A percentile compares a stretch with the other conserved stretches of the same genome.
These are phyloP conservation scores for Pyrocoelia pectoralis DNA, from an alignment of 2,888 invertebrate genomes.

Conservation along the genomic window DNA sequence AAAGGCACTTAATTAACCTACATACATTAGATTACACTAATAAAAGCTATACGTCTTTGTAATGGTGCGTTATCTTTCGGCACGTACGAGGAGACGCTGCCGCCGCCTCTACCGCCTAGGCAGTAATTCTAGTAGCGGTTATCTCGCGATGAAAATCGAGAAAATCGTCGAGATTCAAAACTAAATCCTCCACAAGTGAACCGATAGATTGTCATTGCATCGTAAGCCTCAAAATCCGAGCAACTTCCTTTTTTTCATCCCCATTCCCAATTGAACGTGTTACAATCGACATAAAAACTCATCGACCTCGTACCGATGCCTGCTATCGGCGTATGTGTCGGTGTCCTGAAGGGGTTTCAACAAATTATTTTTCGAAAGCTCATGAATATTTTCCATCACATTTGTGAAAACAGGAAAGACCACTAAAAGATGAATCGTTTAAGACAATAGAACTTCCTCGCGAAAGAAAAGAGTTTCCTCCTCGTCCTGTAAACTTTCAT, in stretches of 20 bases:
- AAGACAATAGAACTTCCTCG: constrained; percentile 24
- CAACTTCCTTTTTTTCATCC: constrained; percentile 42
- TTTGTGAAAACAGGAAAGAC: constrained; percentile 6
- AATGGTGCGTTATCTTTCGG: constrained; percentile 30
- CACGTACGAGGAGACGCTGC: constrained; percentile 28
- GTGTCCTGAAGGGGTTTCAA: background rate
- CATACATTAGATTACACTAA: constrained; percentile 30
- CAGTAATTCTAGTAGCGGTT: constrained; percentile 28
- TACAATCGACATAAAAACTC: constrained; percentile 15
- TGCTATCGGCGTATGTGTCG: background rate
- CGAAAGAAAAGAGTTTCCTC: constrained; percentile 20
- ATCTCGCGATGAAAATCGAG: constrained; percentile 45
- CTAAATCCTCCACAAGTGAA: constrained; percentile 52
- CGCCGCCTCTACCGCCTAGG: background rate
- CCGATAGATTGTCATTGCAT: constrained; percentile 54
- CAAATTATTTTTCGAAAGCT: constrained; percentile 8
- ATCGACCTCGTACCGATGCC: background rate
- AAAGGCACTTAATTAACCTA: constrained; percentile 34
- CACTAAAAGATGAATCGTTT: constrained; percentile 21
- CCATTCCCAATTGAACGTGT: constrained; percentile 27
- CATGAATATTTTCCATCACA: constrained; percentile 11
- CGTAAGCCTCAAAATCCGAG: constrained; percentile 47
- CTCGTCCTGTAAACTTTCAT: constrained; percentile 20
- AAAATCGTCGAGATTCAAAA: constrained; percentile 43
- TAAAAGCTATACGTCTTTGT: constrained; percentile 34